Conservation (phyloP, 2,113 vertebrate species). For the Coracopsis vasa region DNA sequence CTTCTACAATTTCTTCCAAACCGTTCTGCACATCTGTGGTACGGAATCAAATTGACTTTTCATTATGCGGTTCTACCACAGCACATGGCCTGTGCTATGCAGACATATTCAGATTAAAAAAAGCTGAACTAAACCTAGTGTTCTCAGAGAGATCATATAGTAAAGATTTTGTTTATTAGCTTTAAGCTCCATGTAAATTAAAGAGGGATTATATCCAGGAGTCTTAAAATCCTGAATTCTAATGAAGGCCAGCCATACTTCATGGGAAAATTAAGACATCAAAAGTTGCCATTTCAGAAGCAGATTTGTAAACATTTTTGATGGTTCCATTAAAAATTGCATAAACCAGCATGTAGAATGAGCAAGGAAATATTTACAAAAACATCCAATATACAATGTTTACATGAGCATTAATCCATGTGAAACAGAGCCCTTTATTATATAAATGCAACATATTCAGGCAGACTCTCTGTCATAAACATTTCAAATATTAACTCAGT, state of each 20-base stretch:
- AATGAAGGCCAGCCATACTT: slow-evolving; percentile 26
- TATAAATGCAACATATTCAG: background rate
- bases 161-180: slow-evolving; percentile 25
- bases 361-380: slow-evolving; percentile 42
- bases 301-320: slow-evolving; percentile 51
- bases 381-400: background rate
- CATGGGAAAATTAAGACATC: slow-evolving; percentile 35
- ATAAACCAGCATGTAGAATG: slow-evolving; percentile 4
- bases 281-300: slow-evolving; percentile 19
- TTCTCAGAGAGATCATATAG: background rate
- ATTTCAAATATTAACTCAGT: background rate
- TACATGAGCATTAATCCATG: slow-evolving; percentile 28
- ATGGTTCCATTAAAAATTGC: slow-evolving; percentile 43
- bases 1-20: background rate
- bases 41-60: background rate
- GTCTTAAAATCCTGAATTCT: slow-evolving; percentile 53
- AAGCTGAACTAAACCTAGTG: background rate
- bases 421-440: background rate
- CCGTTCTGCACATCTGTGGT: background rate
- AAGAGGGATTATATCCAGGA: slow-evolving; percentile 2
- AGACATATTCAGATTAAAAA: background rate
- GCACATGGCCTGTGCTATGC: background rate
- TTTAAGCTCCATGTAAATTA: slow-evolving; percentile 25
- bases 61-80: background rate
- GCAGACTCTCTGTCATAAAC: background rate